Evolutionary conservation across 2,797 vertebrate species (phyloP).

Genomic region (Argentina silus): DNA sequence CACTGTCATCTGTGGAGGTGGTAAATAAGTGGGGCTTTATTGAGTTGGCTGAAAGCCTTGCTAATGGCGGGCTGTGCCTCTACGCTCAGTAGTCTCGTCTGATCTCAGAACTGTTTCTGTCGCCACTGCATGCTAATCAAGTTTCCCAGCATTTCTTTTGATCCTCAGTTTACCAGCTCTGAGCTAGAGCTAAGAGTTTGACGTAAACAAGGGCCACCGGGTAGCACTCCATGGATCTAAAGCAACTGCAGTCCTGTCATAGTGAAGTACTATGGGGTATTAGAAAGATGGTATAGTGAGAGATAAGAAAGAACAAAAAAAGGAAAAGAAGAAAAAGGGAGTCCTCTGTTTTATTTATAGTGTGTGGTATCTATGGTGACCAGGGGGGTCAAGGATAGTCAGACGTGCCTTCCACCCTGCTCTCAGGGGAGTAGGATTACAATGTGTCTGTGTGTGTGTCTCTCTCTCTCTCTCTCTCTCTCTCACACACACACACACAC

Average conservation of each 20-base stretch:
- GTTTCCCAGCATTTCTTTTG: conserved; percentile 5
- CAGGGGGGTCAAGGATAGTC: too few relatives aligned
- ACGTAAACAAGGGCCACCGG: conserved; percentile 4
- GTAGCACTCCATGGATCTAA: background rate
- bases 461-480: conserved; percentile 7
- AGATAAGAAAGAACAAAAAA: background rate
- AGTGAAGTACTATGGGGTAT: background rate
- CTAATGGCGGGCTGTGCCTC: conserved; percentile 31
- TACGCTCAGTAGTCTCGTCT: conserved; percentile 33
- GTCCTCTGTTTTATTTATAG: background rate
- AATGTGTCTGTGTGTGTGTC: too few relatives aligned
- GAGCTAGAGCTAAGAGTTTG: background rate
- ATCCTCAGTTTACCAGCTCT: conserved; percentile 8
- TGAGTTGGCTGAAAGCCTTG: conserved; percentile 60
- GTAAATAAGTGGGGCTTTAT: conserved; percentile 58
- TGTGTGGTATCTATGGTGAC: too few relatives aligned
- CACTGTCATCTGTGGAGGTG: conserved; percentile 46
- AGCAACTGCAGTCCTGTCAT: background rate
- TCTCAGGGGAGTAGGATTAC: too few relatives aligned
- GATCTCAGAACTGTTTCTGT: conserved; percentile 22
- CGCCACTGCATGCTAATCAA: conserved; percentile 12
- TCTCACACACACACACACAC: background rate
- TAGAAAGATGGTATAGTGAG: background rate
- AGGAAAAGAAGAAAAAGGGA: background rate
- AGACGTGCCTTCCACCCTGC: background rate